Conservation (phyloP, 2,888 invertebrate genomes). For the Caenorhabditis drosophilae region DNA sequence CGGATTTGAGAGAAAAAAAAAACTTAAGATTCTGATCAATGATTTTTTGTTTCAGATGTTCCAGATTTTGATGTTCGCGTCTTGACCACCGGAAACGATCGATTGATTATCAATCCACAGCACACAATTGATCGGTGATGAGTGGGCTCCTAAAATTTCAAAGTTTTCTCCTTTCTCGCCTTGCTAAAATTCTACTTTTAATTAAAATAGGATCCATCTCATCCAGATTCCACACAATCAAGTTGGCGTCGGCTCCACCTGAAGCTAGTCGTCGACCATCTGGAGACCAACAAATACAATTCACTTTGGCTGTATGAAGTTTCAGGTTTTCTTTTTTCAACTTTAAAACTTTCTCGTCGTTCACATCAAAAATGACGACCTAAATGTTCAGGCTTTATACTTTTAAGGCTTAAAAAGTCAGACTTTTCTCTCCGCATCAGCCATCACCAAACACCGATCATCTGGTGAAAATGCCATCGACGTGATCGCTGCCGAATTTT, state of each 20-base stretch:
- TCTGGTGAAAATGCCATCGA: slow-evolving; percentile 92
- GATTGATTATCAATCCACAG: slow-evolving; percentile 84
- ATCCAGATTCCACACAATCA: slow-evolving; percentile 94
- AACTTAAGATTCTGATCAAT: no score
- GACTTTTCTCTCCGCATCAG: slow-evolving; percentile 80
- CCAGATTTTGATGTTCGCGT: slow-evolving; percentile 84
- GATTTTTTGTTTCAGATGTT: no score
- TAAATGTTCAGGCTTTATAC: no score
- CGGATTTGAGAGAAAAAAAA: no score
- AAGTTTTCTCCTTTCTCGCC: background rate
- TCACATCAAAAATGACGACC: slow-evolving; percentile 1
- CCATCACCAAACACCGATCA: slow-evolving; percentile 84
- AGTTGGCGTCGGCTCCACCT: slow-evolving; percentile 89
- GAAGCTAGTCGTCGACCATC: slow-evolving; percentile 80
- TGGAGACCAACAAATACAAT: slow-evolving; percentile 62
- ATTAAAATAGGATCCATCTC: slow-evolving; percentile 68
- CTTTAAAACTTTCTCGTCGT: background rate
- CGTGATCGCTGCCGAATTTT: slow-evolving; percentile 80
- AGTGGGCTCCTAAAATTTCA: slow-evolving; percentile 83
- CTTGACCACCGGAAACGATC: slow-evolving; percentile 90
- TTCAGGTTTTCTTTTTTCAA: slow-evolving; percentile 87
- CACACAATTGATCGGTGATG: slow-evolving; percentile 90
- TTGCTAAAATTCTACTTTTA: slow-evolving; percentile 33
- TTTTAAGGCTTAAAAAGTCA: background rate
- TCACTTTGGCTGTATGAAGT: slow-evolving; percentile 82